These are phyloP conservation scores for Etheostoma cragini DNA, from an alignment of 2,113 vertebrate genomes.

Conservation along the genomic window DNA sequence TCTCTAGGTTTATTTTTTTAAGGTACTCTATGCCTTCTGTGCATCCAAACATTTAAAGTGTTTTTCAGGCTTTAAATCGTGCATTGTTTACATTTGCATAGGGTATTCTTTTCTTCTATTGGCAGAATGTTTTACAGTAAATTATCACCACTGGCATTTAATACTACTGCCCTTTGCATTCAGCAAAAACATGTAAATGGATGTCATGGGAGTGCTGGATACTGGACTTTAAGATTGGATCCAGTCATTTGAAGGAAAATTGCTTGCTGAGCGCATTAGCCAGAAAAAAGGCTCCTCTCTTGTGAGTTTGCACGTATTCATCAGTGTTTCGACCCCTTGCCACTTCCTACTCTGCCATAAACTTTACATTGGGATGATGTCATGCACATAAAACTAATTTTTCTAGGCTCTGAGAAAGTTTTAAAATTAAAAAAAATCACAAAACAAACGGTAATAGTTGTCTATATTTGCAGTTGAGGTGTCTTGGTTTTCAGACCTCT, in stretches of 20 bases:
- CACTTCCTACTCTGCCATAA: neutral
- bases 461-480: too few species aligned
- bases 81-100: neutral
- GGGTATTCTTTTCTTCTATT: neutral
- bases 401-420: neutral
- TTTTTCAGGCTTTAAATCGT: neutral
- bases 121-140: neutral
- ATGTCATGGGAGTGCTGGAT: neutral
- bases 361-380: neutral
- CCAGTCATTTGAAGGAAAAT: neutral
- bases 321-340: neutral
- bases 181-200: neutral
- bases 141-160: neutral
- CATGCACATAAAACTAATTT: neutral
- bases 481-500: neutral
- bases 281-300: neutral
- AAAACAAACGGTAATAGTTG: too few species aligned
- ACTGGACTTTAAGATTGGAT: neutral
- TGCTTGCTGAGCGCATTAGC: neutral
- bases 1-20: conserved; percentile 28
- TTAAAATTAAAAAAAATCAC: neutral
- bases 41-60: conserved; percentile 2
- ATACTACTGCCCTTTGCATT: neutral
- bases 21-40: conserved; percentile 13
- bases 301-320: neutral